phyloP scores from a whole-genome alignment of 1,140 invertebrate species.

The Whitmania pigra region DNA sequence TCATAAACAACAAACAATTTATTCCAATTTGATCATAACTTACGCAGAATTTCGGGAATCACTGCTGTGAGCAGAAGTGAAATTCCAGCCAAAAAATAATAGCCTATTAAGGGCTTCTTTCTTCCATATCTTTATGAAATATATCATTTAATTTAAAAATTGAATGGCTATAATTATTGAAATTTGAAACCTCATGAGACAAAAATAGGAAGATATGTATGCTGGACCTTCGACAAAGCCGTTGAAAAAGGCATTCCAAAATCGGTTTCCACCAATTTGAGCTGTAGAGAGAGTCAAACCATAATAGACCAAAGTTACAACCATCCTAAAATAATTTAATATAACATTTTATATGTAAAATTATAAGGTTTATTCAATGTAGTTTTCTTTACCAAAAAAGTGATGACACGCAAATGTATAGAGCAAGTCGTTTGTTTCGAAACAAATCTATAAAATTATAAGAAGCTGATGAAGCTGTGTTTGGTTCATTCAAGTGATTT shows the following conservation, averaged over 20 bases:
- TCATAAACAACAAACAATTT: not conserved
- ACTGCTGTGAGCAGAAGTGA: constrained; percentile 26
- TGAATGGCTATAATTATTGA: not conserved
- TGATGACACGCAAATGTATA: constrained; percentile 34
- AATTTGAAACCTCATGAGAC: constrained; percentile 28
- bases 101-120: constrained; percentile 30
- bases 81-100: constrained; percentile 32
- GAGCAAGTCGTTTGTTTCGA: constrained; percentile 27
- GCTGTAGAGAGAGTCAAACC: constrained; percentile 34
- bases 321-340: constrained; percentile 29
- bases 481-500: not conserved
- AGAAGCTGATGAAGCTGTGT: not conserved
- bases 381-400: constrained; percentile 30
- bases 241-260: constrained; percentile 36
- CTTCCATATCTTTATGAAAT: constrained; percentile 30
- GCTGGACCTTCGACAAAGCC: constrained; percentile 37
- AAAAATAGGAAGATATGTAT: constrained; percentile 31
- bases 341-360: constrained; percentile 18
- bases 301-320: constrained; percentile 36
- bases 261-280: constrained; percentile 33
- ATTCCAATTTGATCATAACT: not conserved
- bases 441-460: constrained; percentile 24
- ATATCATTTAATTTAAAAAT: not conserved
- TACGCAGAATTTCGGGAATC: not conserved
- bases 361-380: constrained; percentile 30